These are phyloP conservation scores for Neosilurus mollespiculum DNA, from an alignment of 2,797 vertebrate species.

Conservation along the genomic window DNA sequence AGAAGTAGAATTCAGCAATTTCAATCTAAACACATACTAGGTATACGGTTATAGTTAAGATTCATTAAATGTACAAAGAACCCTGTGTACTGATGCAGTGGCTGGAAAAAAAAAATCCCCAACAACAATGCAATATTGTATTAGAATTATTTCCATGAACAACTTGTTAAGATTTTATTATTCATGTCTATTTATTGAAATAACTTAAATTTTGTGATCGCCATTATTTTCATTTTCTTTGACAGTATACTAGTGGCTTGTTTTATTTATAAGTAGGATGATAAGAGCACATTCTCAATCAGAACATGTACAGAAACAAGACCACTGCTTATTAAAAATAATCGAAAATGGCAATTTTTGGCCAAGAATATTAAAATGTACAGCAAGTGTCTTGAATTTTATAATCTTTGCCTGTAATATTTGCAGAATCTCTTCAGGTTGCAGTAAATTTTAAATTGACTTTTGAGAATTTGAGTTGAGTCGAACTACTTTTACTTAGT, in stretches of 20 bases:
- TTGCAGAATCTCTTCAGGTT: not conserved
- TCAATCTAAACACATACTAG: not conserved
- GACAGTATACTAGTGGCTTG: not conserved
- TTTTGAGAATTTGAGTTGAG: too few species aligned
- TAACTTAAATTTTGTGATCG: not conserved
- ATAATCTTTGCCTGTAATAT: not conserved
- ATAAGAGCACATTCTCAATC: not conserved
- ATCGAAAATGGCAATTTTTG: not conserved
- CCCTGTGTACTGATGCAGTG: not conserved
- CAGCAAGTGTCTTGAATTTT: not conserved
- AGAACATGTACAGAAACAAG: slow-evolving; percentile 2
- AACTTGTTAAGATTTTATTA: not conserved
- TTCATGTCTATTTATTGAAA: not conserved
- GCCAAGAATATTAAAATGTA: not conserved
- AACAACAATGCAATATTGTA: not conserved
- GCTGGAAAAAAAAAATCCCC: not conserved
- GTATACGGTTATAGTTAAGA: not conserved
- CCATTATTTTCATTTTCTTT: not conserved
- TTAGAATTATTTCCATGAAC: not conserved
- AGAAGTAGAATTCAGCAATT: not conserved
- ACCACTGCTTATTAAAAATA: not conserved
- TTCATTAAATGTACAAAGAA: not conserved
- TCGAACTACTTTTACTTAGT: too few species aligned
- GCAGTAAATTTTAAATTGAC: too few species aligned
- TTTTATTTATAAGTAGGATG: not conserved